Evolutionary conservation across 1,140 invertebrate species (phyloP).

Genomic region (Babylonia areolata): DNA sequence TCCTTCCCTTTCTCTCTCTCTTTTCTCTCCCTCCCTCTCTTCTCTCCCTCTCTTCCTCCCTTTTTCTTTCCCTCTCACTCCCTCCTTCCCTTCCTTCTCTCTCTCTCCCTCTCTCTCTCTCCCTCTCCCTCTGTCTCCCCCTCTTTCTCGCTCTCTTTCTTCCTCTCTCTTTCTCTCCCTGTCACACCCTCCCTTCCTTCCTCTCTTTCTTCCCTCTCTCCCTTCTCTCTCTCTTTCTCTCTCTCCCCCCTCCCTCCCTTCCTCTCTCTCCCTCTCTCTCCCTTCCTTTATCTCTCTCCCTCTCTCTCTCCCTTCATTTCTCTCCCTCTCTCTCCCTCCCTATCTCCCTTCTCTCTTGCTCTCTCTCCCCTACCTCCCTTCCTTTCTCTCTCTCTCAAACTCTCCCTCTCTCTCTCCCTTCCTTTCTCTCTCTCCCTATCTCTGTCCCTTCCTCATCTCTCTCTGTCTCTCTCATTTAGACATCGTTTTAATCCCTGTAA

Average conservation of each 20-base stretch:
- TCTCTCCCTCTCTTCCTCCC: not conserved
- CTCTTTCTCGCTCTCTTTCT: not conserved
- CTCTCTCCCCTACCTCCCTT: too few relatives aligned
- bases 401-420: too few relatives aligned
- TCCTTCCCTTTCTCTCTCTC: not conserved
- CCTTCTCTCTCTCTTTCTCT: not conserved
- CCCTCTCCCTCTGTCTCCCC: not conserved
- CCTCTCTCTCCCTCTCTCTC: not conserved
- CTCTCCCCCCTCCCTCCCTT: not conserved
- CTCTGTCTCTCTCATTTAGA: too few relatives aligned
- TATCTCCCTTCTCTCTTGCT: not conserved
- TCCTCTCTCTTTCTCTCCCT: not conserved
- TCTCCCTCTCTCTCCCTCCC: not conserved
- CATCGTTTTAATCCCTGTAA: too few relatives aligned
- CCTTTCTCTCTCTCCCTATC: too few relatives aligned
- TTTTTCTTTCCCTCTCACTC: conserved; percentile 13
- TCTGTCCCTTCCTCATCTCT: too few relatives aligned
- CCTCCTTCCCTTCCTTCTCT: not conserved
- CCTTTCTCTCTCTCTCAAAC: too few relatives aligned
- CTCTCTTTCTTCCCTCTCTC: not conserved
- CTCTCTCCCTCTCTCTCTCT: not conserved
- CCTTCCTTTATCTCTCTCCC: not conserved
- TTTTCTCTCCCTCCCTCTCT: too few relatives aligned
- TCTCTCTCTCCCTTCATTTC: not conserved
- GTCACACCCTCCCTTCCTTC: not conserved